Conservation (phyloP, 2,888 invertebrate species). For the Tuberolachnus salignus region DNA sequence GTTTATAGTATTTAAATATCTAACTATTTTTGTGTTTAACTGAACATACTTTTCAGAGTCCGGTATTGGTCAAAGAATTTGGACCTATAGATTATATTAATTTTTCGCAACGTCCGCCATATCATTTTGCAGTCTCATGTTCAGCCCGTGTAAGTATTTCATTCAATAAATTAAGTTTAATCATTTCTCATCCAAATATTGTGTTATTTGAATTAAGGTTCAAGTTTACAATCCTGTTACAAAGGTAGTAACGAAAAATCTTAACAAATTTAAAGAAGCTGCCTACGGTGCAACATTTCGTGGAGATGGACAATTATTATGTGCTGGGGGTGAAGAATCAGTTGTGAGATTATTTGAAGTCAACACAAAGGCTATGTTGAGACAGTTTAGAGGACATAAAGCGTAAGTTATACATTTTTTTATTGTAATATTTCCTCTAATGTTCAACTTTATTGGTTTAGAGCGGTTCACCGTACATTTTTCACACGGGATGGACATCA, state of each 20-base stretch:
- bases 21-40: neutral
- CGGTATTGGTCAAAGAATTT: constrained; percentile 88
- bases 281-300: constrained; percentile 87
- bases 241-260: constrained; percentile 79
- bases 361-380: constrained; percentile 77
- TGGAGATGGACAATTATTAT: constrained; percentile 79
- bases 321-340: constrained; percentile 89
- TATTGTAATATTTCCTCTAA: neutral
- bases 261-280: constrained; percentile 80
- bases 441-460: constrained; percentile 59
- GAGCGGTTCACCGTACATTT: constrained; percentile 77
- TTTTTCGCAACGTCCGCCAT: constrained; percentile 86
- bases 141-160: constrained; percentile 75
- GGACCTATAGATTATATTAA: constrained; percentile 90
- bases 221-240: constrained; percentile 86
- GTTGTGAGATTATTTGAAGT: constrained; percentile 88
- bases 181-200: neutral
- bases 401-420: constrained; percentile 64
- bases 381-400: constrained; percentile 85
- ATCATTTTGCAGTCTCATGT: constrained; percentile 91
- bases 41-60: constrained; percentile 67
- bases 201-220: constrained; percentile 61
- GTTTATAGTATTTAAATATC: constrained; percentile 59
- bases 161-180: neutral
- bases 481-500: constrained; percentile 81